Conservation (phyloP, 2,113 vertebrate species). For the Fulica atra region DNA sequence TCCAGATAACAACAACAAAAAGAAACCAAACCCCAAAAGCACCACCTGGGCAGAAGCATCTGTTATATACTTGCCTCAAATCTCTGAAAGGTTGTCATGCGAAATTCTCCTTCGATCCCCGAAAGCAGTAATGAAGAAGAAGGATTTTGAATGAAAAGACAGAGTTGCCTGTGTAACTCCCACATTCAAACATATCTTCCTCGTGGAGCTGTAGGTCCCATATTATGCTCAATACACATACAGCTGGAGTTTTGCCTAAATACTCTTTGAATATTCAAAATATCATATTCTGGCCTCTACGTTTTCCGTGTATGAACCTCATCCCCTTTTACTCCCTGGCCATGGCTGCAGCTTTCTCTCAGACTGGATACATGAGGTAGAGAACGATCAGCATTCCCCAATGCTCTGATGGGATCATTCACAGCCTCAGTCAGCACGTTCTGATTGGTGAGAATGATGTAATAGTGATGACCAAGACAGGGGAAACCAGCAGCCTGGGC, state of each 20-base stretch:
- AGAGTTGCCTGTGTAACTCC: background rate
- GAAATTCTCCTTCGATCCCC: constrained; percentile 93
- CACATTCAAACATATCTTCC: background rate
- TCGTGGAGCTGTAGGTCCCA: background rate
- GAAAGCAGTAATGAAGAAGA: constrained; percentile 91
- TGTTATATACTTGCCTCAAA: constrained; percentile 92
- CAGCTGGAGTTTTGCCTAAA: background rate
- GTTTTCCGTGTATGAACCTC: background rate
- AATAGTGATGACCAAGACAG: background rate
- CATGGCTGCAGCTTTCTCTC: background rate
- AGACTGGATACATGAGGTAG: background rate
- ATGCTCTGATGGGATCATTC: background rate
- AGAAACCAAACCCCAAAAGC: too few relatives aligned
- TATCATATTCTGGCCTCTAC: background rate
- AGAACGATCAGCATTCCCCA: background rate
- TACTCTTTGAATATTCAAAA: background rate
- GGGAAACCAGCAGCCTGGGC: background rate
- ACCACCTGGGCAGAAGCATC: background rate
- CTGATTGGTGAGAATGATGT: background rate
- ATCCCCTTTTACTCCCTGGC: background rate
- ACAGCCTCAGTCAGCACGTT: background rate
- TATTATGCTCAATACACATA: background rate
- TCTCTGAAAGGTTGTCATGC: constrained; percentile 98
- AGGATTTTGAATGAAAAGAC: constrained; percentile 71
- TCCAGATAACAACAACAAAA: background rate